Evolutionary conservation across 2,113 vertebrate species (phyloP).

Genomic region (chimpanzee (Pan troglodytes)): NHGRI_mPanTro3-v2.1_pri NC_072398.2:38185001-38185500

Average conservation of each 20-base stretch:
- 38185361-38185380: neutral
- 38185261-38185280: neutral
- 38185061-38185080: neutral
- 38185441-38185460: neutral
- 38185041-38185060: neutral
- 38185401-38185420: neutral
- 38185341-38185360: neutral
- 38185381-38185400: neutral
- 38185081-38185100: neutral
- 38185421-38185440: neutral
- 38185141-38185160: neutral
- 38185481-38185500: neutral
- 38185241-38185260: neutral
- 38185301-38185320: neutral
- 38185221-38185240: neutral
- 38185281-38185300: neutral
- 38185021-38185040: neutral
- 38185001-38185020: neutral
- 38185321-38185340: neutral
- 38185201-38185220: neutral
- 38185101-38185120: neutral
- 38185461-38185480: neutral
- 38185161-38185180: neutral
- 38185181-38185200: neutral
- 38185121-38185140: neutral